Conservation (phyloP, 2,113 vertebrate genomes). For the Ptilonorhynchus violaceus region DNA sequence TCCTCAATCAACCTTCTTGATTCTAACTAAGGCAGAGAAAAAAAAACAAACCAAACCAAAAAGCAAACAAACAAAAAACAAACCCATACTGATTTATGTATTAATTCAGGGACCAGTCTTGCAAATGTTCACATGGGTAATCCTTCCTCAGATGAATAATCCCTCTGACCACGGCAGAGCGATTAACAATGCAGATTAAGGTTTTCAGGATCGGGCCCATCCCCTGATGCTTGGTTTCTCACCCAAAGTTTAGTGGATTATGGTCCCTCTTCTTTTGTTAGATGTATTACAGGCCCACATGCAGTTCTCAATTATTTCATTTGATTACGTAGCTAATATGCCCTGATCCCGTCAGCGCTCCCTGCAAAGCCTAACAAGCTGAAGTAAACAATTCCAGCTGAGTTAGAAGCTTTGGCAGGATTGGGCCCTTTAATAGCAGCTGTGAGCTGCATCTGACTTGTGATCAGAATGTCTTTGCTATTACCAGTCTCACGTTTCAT, state of each 20-base stretch:
- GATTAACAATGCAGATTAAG: slow-evolving; percentile 34
- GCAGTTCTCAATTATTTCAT: not conserved
- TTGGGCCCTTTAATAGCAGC: not conserved
- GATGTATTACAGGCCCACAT: not conserved
- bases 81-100: not conserved
- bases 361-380: not conserved
- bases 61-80: not conserved
- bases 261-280: not conserved
- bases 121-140: slow-evolving; percentile 40
- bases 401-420: not conserved
- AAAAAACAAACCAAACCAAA: not conserved
- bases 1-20: not conserved
- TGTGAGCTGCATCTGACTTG: not conserved
- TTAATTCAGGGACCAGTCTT: slow-evolving; percentile 34
- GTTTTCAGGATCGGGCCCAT: not conserved
- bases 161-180: not conserved
- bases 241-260: not conserved
- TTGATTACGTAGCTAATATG: not conserved
- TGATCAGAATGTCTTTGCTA: not conserved
- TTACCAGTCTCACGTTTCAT: not conserved
- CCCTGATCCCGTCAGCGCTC: not conserved
- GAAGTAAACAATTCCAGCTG: not conserved
- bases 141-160: slow-evolving; percentile 45
- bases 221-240: not conserved
- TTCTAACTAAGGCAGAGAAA: not conserved